These are phyloP conservation scores for Thymallus thymallus DNA, from an alignment of 2,113 vertebrate species.

Conservation along the genomic window DNA sequence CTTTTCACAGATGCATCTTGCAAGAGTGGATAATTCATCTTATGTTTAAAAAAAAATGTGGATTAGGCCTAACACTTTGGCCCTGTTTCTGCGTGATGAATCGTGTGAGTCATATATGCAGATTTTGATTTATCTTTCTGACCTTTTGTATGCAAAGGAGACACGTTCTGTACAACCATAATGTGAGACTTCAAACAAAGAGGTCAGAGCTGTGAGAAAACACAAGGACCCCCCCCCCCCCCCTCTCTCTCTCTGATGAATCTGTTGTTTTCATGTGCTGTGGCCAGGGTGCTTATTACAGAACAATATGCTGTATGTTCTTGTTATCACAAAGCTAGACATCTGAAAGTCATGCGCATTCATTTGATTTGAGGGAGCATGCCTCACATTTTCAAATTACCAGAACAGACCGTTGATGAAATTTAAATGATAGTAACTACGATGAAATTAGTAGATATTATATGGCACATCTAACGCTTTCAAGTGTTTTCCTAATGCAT, in stretches of 20 bases:
- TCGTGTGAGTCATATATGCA: slow-evolving; percentile 59
- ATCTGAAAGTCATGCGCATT: slow-evolving; percentile 3
- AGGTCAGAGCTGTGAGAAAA: slow-evolving; percentile 72
- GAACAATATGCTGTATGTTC: slow-evolving; percentile 25
- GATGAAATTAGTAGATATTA: too few relatives aligned
- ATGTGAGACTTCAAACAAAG: slow-evolving; percentile 73
- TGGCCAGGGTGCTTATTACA: slow-evolving; percentile 49
- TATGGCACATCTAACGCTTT: too few relatives aligned
- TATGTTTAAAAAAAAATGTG: slow-evolving; percentile 50
- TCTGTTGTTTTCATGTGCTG: slow-evolving; percentile 56
- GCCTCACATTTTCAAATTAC: too few relatives aligned
- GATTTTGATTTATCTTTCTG: slow-evolving; percentile 77
- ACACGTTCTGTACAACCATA: slow-evolving; percentile 62
- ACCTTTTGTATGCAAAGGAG: slow-evolving; percentile 81
- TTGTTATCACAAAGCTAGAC: too few relatives aligned
- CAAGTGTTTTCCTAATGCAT: too few relatives aligned
- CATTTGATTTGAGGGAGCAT: neutral
- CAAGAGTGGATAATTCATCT: slow-evolving; percentile 61
- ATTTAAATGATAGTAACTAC: too few relatives aligned
- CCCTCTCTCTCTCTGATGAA: slow-evolving; percentile 23
- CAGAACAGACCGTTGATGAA: too few relatives aligned
- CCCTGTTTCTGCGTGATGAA: slow-evolving; percentile 70
- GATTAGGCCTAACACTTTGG: slow-evolving; percentile 66
- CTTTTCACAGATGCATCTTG: slow-evolving; percentile 44
- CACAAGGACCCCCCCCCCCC: slow-evolving; percentile 15